Percentiles rank a stretch among this genome's conserved stretches.
phyloP scores from a whole-genome alignment of 2,888 invertebrate species.

The Xanthorhoe designata region DNA sequence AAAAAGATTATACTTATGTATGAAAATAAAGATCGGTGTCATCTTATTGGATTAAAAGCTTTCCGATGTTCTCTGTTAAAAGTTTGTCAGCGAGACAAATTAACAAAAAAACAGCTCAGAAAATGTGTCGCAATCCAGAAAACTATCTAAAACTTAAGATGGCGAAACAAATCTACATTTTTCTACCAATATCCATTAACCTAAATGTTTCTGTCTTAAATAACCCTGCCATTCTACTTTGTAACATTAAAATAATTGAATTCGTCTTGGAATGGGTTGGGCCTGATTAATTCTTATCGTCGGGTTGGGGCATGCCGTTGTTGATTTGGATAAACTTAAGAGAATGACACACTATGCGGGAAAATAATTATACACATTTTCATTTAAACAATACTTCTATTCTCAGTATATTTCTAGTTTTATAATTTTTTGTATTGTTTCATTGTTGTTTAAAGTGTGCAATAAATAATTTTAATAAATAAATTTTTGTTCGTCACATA shows the following conservation, averaged over 20 bases:
- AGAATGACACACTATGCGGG: slow-evolving; percentile 16
- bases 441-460: too few species aligned
- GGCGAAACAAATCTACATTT: slow-evolving; percentile 44
- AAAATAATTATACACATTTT: slow-evolving; percentile 3
- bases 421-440: too few species aligned
- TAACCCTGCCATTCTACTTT: slow-evolving; percentile 48
- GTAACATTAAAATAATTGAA: slow-evolving; percentile 50
- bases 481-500: too few species aligned
- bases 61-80: slow-evolving; percentile 26
- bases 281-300: slow-evolving; percentile 49
- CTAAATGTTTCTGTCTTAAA: slow-evolving; percentile 50
- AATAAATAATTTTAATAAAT: too few species aligned
- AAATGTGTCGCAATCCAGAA: slow-evolving; percentile 21
- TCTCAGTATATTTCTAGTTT: not conserved
- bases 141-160: slow-evolving; percentile 25
- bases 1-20: not conserved
- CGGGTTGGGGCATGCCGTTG: slow-evolving; percentile 38
- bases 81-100: slow-evolving; percentile 8
- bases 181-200: slow-evolving; percentile 48
- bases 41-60: slow-evolving; percentile 23
- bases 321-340: slow-evolving; percentile 45
- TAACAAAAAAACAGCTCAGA: slow-evolving; percentile 18
- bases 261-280: slow-evolving; percentile 47
- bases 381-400: not conserved
- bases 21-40: not conserved